These are phyloP conservation scores for Cossypha niveicapilla DNA, from an alignment of 2,797 vertebrate species.

Conservation along the genomic window DNA sequence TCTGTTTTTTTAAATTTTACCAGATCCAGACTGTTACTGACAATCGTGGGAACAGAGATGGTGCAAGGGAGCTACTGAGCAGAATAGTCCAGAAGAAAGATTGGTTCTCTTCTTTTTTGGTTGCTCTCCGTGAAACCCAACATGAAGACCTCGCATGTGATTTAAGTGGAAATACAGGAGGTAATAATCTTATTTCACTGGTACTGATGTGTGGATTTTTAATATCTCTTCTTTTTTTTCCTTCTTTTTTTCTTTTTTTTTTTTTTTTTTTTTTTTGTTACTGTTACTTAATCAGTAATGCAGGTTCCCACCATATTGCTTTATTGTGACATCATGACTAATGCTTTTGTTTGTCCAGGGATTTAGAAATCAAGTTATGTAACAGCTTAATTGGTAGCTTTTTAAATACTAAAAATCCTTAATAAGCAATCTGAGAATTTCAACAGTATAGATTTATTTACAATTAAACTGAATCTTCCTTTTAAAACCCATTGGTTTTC, in stretches of 20 bases:
- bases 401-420: background rate
- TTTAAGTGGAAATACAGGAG: slow-evolving; percentile 72
- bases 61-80: slow-evolving; percentile 80
- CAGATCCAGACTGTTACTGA: slow-evolving; percentile 73
- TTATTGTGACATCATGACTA: background rate
- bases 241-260: background rate
- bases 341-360: background rate
- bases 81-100: slow-evolving; percentile 80
- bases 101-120: slow-evolving; percentile 87
- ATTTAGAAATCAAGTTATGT: background rate
- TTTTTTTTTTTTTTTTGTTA: background rate
- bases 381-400: background rate
- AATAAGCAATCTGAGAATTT: background rate
- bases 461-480: background rate
- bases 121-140: slow-evolving; percentile 65
- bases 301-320: background rate
- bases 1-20: background rate
- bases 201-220: background rate
- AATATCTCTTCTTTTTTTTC: background rate
- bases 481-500: background rate
- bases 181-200: background rate
- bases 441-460: background rate
- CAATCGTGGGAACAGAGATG: slow-evolving; percentile 63
- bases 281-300: background rate
- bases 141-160: slow-evolving; percentile 56